These are phyloP conservation scores for roundworm (Caenorhabditis elegans) DNA, from an alignment of 1,140 invertebrate genomes.

Conservation along the genomic window DNA sequence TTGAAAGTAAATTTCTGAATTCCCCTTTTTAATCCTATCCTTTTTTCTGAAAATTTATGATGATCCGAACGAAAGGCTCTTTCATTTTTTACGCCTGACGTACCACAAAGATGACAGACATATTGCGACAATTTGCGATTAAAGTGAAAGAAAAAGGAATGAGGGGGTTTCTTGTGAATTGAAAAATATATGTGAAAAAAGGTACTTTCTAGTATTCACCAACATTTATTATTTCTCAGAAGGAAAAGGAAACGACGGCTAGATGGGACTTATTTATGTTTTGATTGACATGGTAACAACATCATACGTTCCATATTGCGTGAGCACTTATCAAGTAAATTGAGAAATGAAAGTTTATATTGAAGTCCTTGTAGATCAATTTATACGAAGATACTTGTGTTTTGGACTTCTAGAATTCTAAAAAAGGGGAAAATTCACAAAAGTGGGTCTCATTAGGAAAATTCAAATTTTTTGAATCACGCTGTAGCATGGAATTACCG, in stretches of 20 bases:
- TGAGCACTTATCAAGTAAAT: not conserved
- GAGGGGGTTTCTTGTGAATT: not conserved
- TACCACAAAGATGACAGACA: not conserved
- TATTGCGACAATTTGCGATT: not conserved
- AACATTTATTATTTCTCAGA: not conserved
- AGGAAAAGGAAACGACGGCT: not conserved
- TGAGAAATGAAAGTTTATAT: too few species aligned
- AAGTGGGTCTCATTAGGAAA: too few species aligned
- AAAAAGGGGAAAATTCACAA: too few species aligned
- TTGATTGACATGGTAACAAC: conserved; percentile 23
- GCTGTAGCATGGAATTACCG: too few species aligned
- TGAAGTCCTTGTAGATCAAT: too few species aligned
- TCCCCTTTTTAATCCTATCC: too few species aligned
- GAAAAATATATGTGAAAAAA: not conserved
- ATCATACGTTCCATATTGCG: not conserved
- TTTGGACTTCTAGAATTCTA: not conserved
- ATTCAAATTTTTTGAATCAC: too few species aligned
- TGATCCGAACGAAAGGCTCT: too few species aligned
- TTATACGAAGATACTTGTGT: too few species aligned
- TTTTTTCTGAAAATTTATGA: not conserved
- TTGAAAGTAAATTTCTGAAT: too few species aligned
- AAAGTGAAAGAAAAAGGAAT: not conserved
- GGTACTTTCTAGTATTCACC: not conserved
- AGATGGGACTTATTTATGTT: not conserved
- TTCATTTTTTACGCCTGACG: not conserved